A percentile compares a stretch with the other conserved stretches of the same genome.
phyloP scores from a whole-genome alignment of 2,888 invertebrate species.

The Sceliomorpha sp. region DNA sequence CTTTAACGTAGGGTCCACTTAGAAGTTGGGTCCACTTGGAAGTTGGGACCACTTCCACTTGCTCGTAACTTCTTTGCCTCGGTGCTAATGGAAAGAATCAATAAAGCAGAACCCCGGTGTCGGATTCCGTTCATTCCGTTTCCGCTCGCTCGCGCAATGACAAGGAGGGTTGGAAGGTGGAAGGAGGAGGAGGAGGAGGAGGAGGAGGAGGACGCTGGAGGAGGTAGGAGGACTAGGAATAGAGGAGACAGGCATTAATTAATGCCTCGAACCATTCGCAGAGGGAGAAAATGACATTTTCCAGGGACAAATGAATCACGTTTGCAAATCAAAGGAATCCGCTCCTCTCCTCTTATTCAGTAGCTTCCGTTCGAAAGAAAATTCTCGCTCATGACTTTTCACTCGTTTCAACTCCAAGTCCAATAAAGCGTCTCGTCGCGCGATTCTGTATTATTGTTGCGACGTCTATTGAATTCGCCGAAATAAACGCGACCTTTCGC shows the following conservation, averaged over 20 bases:
- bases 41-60: too few relatives aligned
- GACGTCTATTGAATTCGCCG: too few relatives aligned
- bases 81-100: conserved; percentile 57
- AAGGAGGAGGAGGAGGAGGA: too few relatives aligned
- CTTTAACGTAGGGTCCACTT: conserved; percentile 39
- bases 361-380: conserved; percentile 3
- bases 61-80: conserved; percentile 42
- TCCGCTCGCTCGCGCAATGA: conserved; percentile 38
- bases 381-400: conserved; percentile 10
- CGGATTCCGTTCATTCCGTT: conserved; percentile 44
- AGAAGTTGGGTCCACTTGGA: conserved; percentile 37
- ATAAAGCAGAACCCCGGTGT: conserved; percentile 54
- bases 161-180: too few relatives aligned
- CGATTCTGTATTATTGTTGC: too few relatives aligned
- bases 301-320: conserved; percentile 31
- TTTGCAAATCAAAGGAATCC: conserved; percentile 14
- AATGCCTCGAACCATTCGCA: conserved; percentile 33
- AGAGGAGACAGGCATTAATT: conserved; percentile 44
- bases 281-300: conserved; percentile 36
- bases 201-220: too few relatives aligned
- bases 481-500: too few relatives aligned
- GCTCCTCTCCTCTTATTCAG: background rate
- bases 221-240: too few relatives aligned
- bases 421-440: too few relatives aligned
- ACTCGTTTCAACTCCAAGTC: too few relatives aligned